A percentile compares a stretch with the other conserved stretches of the same genome.
These are phyloP conservation scores for Noctilio leporinus DNA, from an alignment of 2,113 vertebrate genomes.

Conservation along the genomic window DNA sequence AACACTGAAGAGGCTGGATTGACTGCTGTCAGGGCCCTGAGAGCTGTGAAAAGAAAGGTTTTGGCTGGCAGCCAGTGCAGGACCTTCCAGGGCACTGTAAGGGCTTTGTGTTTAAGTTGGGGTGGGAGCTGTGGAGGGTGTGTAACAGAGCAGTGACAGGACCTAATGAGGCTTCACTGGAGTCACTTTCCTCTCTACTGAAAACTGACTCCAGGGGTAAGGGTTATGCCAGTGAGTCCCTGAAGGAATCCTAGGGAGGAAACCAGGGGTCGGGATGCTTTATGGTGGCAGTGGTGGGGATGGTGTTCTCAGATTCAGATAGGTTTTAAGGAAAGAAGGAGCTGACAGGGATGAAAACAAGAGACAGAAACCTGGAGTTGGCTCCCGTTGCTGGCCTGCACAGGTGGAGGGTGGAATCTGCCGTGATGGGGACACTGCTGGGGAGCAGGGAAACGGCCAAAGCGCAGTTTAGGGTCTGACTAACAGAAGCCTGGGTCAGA, in stretches of 20 bases:
- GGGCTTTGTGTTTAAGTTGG: background rate
- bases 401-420: background rate
- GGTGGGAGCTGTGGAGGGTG: background rate
- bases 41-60: background rate
- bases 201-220: background rate
- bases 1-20: background rate
- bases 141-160: background rate
- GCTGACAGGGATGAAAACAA: background rate
- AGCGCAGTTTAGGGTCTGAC: background rate
- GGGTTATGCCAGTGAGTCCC: background rate
- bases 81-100: background rate
- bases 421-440: background rate
- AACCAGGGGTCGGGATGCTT: background rate
- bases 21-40: accelerated
- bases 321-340: background rate
- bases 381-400: background rate
- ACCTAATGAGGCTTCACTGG: too few species aligned
- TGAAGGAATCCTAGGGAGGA: background rate
- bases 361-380: background rate
- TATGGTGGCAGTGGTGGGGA: background rate
- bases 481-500: background rate
- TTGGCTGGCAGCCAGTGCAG: background rate
- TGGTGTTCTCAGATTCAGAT: background rate
- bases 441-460: background rate
- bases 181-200: background rate